Evolutionary conservation across 2,888 invertebrate species (phyloP).

Genomic region (Andricus curvator): DNA sequence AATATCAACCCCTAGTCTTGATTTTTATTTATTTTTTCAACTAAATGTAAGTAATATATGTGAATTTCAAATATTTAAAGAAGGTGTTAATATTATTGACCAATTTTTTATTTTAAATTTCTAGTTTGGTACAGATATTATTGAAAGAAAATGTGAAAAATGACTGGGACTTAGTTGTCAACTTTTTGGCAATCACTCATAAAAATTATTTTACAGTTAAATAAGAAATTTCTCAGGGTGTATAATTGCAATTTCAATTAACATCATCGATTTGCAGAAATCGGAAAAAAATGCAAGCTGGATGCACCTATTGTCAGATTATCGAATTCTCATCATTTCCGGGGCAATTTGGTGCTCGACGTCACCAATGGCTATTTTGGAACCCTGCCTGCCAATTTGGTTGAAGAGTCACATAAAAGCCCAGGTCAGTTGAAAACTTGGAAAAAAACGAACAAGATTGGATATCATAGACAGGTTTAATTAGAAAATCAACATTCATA

Average conservation of each 20-base stretch:
- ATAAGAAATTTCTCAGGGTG: neutral
- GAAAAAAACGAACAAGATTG: neutral
- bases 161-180: no score
- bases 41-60: no score
- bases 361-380: constrained; percentile 89
- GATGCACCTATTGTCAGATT: constrained; percentile 82
- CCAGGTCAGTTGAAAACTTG: constrained; percentile 75
- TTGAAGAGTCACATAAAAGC: constrained; percentile 84
- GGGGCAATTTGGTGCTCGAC: constrained; percentile 89
- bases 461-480: no score
- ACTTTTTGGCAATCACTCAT: no score
- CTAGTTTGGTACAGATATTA: no score
- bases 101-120: no score
- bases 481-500: no score
- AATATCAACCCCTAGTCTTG: no score
- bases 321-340: constrained; percentile 82
- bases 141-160: no score
- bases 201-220: neutral
- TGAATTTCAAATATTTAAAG: no score
- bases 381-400: constrained; percentile 92
- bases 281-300: constrained; percentile 76
- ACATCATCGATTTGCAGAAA: constrained; percentile 52
- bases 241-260: constrained; percentile 20
- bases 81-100: no score
- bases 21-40: no score